Evolutionary conservation across 2,113 vertebrate genomes (phyloP), one percentile per base, ranked within the genome.

Genomic region (Pica pica): DNA sequence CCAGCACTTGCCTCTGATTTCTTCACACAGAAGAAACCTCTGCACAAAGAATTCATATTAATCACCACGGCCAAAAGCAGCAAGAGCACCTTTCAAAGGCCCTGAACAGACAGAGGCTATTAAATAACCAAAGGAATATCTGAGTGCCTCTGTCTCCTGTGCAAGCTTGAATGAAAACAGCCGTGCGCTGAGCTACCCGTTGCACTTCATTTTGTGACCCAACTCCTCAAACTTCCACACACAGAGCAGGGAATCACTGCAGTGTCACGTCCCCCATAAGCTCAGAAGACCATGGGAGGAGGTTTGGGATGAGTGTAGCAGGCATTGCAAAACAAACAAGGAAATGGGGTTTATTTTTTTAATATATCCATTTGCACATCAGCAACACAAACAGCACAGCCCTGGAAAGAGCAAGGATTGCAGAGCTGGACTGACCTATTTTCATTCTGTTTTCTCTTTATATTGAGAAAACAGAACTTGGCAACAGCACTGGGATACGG

Each of bases 71-170:
- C 85, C 87, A 91, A 90, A 80, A 92, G 94, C 93, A 92, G 89
- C 89, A 82, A 82, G 50, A 87, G 74, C 74, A 95, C 82, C 92
- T 97, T 95, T 90, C 78, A 91, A 84, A 95, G 78, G 78, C 53
- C 53, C 46, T 80, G 75, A 80, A 73, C 20, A 94, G 70, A 85
- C 33, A 94, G 67, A 93, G 71, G 78, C 70, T 80, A 67, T 80
- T 63, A 88, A 97, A 89, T 33, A 82, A 79, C 49, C 57, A 61
- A 50, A 87, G 89, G 81, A 60, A n/a, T 21, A 91, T 20, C 41
- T 13, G 31, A 91, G 93, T 44, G 69, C n/a, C 61, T 74, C 81
- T 55, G 61, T 82, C 65, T 91, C 61, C 93, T 69, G 35, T 0
- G 0, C 26, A 57, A 79, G 59, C 78, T 59, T 61, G 42, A 67